Evolutionary conservation across 2,888 invertebrate genomes (phyloP).

Genomic region (Lasioglossum lativentre): DNA sequence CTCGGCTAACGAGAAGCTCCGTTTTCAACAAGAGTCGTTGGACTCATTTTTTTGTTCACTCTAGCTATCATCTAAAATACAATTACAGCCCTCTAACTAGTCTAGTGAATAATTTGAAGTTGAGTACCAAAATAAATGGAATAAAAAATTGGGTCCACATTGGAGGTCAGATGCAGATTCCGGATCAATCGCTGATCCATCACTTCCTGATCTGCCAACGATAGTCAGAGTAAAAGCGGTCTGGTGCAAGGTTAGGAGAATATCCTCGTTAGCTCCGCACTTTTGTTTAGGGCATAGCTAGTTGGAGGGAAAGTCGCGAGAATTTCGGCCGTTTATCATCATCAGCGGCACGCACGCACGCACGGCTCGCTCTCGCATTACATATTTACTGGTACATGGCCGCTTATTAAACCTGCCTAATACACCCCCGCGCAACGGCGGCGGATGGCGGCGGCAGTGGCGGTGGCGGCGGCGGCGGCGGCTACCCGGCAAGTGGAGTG

Average conservation of each 20-base stretch:
- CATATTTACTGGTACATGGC: constrained; percentile 55
- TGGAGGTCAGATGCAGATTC: background rate
- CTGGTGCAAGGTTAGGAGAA: background rate
- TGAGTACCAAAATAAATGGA: background rate
- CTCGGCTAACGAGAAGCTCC: no score
- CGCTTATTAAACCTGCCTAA: constrained; percentile 76
- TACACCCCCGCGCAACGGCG: constrained; percentile 71
- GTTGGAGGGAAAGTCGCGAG: constrained; percentile 37
- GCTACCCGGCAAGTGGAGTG: constrained; percentile 75
- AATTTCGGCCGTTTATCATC: constrained; percentile 67
- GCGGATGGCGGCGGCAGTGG: background rate
- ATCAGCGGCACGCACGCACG: constrained; percentile 57
- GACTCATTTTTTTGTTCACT: no score
- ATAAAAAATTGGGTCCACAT: background rate
- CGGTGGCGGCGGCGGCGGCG: background rate
- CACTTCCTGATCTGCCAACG: background rate
- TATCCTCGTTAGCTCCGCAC: background rate
- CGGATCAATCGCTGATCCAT: background rate
- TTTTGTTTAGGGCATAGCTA: constrained; percentile 48
- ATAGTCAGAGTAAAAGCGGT: background rate
- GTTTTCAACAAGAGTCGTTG: no score
- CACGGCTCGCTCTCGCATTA: constrained; percentile 27
- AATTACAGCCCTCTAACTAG: no score
- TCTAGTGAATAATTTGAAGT: background rate
- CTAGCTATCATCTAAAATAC: no score